Evolutionary conservation across 2,113 vertebrate genomes (phyloP), one percentile per base, ranked within the genome.

Genomic region (Progne subis): DNA sequence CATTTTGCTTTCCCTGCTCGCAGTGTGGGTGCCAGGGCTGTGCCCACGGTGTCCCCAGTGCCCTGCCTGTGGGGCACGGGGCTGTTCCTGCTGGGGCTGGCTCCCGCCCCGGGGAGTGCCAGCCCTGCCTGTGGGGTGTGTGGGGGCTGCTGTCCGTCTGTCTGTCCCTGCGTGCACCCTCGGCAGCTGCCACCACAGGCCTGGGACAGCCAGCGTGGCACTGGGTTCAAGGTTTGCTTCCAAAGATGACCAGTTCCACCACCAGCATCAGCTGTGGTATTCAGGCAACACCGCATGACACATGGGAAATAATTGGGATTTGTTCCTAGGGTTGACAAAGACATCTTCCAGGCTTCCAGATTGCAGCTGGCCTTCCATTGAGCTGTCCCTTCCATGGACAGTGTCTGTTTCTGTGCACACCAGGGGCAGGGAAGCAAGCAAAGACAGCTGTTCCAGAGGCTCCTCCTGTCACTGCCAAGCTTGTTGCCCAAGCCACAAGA

Each of bases 1-100:
- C 94, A 65, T 96, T 97, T 91, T 94, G 84, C 82, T 91, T 91
- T 84, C 61, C 83, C 69, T 59, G 69, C 52, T 70, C 4, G 14
- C 60, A 15, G 53, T 61, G 47, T 68, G 39, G 87, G 57, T 64
- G 14, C 9, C 39, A 16, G 41, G 41, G 63, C 49, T 41, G 0
- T 5, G 15, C 34, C 65, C 19, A 0, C 9, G 3, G 83, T 8
- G 9, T 7, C 18, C 34, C 10, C 18, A 1, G 1, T 0, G 3
- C 63, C 10, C 0, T 5, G 23, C 25, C 8, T 5, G 5, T 4
- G 63, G 80, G 16, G 43, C 49, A 4, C 5, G 1, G 53, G 18
- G 21, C 5, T 31, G 17, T 4, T 25, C 12, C 61, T 11, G 10
- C 57, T 11, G 91, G 61, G 55, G 65, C 50, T 13, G 12, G 31